These are phyloP conservation scores for Sinhomidia bicolor DNA, from an alignment of 2,888 invertebrate genomes.

Conservation along the genomic window DNA sequence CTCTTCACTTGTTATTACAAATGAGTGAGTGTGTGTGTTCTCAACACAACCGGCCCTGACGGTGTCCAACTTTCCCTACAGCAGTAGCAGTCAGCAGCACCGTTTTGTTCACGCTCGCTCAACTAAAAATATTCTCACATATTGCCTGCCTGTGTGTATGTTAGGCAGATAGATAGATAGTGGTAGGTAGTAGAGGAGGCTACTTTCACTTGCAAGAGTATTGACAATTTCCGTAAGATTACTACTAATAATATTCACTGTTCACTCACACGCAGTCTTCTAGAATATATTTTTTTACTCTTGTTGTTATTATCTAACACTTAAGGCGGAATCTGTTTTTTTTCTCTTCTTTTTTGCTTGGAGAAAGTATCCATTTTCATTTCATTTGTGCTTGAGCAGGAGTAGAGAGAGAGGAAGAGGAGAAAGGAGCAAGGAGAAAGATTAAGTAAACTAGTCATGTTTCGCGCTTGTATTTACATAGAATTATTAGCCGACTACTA, in stretches of 20 bases:
- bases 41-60: background rate
- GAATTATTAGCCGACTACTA: background rate
- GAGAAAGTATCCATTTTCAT: background rate
- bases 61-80: conserved; percentile 37
- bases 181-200: background rate
- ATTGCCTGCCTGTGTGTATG: too few relatives aligned
- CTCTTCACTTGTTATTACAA: conserved; percentile 46
- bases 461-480: background rate
- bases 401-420: background rate
- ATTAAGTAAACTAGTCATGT: background rate
- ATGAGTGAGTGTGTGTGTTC: conserved; percentile 46
- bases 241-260: conserved; percentile 20
- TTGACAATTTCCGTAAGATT: conserved; percentile 37
- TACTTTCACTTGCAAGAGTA: background rate
- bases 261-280: too few relatives aligned
- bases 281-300: too few relatives aligned
- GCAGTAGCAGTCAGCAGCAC: too few relatives aligned
- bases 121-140: background rate
- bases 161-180: too few relatives aligned
- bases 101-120: background rate
- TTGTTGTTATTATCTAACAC: background rate
- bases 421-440: background rate
- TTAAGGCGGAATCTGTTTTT: too few relatives aligned
- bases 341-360: too few relatives aligned
- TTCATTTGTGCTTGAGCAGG: background rate